Base-by-base conservation (phyloP, 1,140 invertebrate genomes). In the Gonatopus flavifemur region DNA sequence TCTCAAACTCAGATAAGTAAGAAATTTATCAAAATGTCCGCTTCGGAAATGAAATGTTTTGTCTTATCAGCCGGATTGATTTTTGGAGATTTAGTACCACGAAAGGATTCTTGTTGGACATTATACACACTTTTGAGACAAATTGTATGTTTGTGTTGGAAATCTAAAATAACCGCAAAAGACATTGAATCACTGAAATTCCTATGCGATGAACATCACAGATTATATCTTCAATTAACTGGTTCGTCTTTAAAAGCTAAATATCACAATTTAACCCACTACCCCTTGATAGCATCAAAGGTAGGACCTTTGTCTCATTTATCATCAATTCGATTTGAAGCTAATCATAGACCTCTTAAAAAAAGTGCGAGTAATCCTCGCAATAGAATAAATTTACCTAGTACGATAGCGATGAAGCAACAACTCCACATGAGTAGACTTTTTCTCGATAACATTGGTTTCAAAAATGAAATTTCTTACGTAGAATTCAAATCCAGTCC, bases 11-110 rank as follows among this genome's bases (percentile, higher is more conserved):
- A 55, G 21, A 44, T 67, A 36, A 48, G 45, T 43, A 40, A 50
- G 13, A 32, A 55, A 16, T 19, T 42, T 25, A 40, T 69, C 13
- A 57, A 61, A 46, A 51, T 57, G 33, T 58, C 62, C 20, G 53
- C 64, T 3, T 46, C 63, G 28, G 53, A 71, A 63, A 68, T 65
- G 54, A 35, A 54, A 19, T 52, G 49, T 15, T 59, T 69, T 30
- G 41, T 64, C 16, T 41, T 55, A 38, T 47, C 49, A 54, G 52
- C 54, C 16, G 52, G 55, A 1, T 33, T 69, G 12, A 49, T 67
- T 3, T 44, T 68, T 32, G 59, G 58, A 9, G 59, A 70, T 47
- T 48, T 64, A 12, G 49, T 68, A 45, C 15, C 37, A 16, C 37
- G 57, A 47, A 33, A 51, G 39, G 43, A 62, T 49, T 42, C 59